Evolutionary conservation across 2,888 invertebrate species (phyloP), one percentile per base, ranked within the genome.

Genomic region (Nasonia oneida): DNA sequence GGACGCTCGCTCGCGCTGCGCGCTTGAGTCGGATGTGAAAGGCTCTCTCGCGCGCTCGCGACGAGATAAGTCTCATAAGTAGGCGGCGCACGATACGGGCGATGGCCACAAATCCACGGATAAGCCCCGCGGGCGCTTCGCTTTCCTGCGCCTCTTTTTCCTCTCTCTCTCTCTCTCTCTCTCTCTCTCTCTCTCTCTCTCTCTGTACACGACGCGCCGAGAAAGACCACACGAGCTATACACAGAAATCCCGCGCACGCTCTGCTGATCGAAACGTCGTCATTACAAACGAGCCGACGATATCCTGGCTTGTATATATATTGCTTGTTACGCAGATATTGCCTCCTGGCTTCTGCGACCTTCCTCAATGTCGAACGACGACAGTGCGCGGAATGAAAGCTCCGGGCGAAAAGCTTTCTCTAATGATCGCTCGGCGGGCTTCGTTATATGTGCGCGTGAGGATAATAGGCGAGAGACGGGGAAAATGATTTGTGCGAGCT

Each of bases 21-120:
- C 23, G 23, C 23, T 23, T 23, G 81, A 76, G 81, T 81, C 47
- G 61, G 76, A 61, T 29, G 84, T 84, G 86, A 86, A 86, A 89
- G 90, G 89, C 88, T 88, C 87, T 3, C 18, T 33, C 33, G 18
- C 47, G 67, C 80, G 29, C 71, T 10, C 39, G 70, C 71, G 75
- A 79, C 81, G 90, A 89, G 90, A 92, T 92, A 92, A 91, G 91
- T 91, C 92, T 92, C 91, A 92, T 93, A 91, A 93, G 92, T 91
- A 93, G 92, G 91, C 93, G 89, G 91, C 90, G 91, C 93, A 92
- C 93, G 93, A 91, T 84, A 90, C 90, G 89, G 89, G 89, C 90
- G 90, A 90, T 90, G 89, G 90, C 89, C 91, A 90, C 91, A 92
- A 93, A 86, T 92, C 93, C 92, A 70, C 85, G 91, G 93, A 92